phyloP scores from a whole-genome alignment of 2,113 vertebrate species.

The Zosterops pallidus region DNA sequence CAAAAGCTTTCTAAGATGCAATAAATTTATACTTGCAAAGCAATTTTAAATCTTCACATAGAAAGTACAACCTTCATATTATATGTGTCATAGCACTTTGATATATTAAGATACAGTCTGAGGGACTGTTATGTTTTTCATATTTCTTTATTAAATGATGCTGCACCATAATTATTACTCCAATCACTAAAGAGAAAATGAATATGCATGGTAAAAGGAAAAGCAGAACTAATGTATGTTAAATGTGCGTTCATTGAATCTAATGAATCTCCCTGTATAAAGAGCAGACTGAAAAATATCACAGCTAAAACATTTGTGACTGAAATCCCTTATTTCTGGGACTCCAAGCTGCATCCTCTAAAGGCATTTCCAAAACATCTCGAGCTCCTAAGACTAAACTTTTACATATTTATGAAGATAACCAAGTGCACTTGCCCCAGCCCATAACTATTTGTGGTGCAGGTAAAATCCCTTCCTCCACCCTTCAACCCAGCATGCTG shows the following conservation, averaged over 20 bases:
- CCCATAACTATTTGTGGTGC: not conserved
- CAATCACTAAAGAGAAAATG: conserved; percentile 3
- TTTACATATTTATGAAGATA: not conserved
- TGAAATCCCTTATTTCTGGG: not conserved
- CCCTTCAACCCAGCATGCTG: not conserved
- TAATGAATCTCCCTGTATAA: not conserved
- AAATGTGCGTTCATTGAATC: conserved; percentile 29
- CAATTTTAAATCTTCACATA: not conserved
- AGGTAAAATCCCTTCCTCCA: not conserved
- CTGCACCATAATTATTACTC: conserved; percentile 3
- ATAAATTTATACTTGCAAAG: conserved; percentile 30
- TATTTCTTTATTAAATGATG: conserved; percentile 13
- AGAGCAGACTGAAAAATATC: not conserved
- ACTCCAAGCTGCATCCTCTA: not conserved
- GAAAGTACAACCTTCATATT: not conserved
- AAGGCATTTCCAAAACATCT: not conserved
- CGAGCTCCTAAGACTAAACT: not conserved
- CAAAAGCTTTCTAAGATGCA: conserved; percentile 11
- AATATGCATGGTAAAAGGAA: conserved; percentile 30
- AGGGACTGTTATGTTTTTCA: not conserved
- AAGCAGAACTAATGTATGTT: conserved; percentile 1
- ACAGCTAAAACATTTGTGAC: not conserved
- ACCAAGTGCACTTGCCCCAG: not conserved
- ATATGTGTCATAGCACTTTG: not conserved
- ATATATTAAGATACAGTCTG: not conserved